Evolutionary conservation across 2,113 vertebrate genomes (phyloP), one percentile per base, ranked within the genome.

Genomic region (Chamaea fasciata): DNA sequence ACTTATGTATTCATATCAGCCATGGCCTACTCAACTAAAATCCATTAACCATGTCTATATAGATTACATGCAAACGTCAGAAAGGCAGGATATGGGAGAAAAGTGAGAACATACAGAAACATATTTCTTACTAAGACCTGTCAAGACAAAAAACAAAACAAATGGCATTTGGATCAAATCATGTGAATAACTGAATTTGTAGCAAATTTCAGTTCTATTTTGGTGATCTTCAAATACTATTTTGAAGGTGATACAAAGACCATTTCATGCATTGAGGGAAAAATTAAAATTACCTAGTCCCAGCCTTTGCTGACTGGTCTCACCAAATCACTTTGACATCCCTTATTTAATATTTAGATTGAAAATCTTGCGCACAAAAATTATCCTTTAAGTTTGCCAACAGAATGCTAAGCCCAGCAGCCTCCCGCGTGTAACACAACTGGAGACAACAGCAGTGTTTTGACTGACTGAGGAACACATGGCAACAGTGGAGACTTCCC

Each of bases 361-460:
- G 10, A 4, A 56, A 87, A 59, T 68, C 69, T 57, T 30, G 81
- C 8, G 14, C 21, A 55, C 14, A 89, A 60, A 89, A 75, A 21
- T 33, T 20, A 59, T 37, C 24, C 49, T 91, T 84, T 44, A 52
- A 41, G 30, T 56, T 79, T 87, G 44, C 44, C 49, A 68, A 70
- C 14, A 60, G 65, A 68, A 84, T 1, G 0, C 22, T 52, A 75
- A 35, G 6, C 6, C 52, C 44, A 89, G n/a, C 22, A 71, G 30
- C 24, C 24, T 70, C 33, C 33, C 11, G 1, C 8, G 10, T 16
- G 6, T 19, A 67, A 74, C 24, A 39, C 0, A 0, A 83, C 20
- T 5, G 11, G 37, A 62, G 14, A 26, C 10, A 70, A 70, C 15
- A 73, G 20, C 33, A 65, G 7, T 4, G 0, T n/a, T 83, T 20